Base-by-base conservation (phyloP, 2,888 invertebrate species). In the Palloptera scutellata region DNA sequence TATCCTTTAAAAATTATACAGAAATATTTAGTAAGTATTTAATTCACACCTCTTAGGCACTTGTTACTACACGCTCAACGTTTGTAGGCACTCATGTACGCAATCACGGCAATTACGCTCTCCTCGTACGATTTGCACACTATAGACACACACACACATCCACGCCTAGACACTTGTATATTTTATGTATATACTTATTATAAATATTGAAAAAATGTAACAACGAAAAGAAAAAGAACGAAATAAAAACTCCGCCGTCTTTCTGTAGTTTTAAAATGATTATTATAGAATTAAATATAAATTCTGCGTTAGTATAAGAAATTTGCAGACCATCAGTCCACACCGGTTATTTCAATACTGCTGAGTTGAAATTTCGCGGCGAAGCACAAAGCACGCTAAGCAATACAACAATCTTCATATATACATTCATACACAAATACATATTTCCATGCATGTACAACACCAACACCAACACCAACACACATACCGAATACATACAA, bases 311-410 rank as follows among this genome's bases (percentile, higher is more conserved):
- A 15, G 15, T n/a, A 48, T 48, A 30, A 30, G 42, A 66, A 17
- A 30, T 66, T 66, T 60, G 57, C 61, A 57, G 59, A 61, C 59
- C 57, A 61, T 61, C 63, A 60, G 55, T 64, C 64, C 43, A 64
- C 68, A 68, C 64, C 68, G 68, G 68, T 64, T 68, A 62, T 57
- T 68, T 68, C 62, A 68, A 54, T 60, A 68, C 68, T 68, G 57
- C 17, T 60, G 61, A 64, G 54, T 68, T 60, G 57, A 54, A 64
- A 55, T 64, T 67, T 68, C 61, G 68, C 64, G 55, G 52, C 59
- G 54, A 62, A 67, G 62, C 60, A 60, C 52, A 64, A 45, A 45
- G 62, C 53, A 17, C 41, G 58, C 40, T 1, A 40, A 43, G 45
- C 61, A 52, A 48, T 20, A 63, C 19, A 63, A 51, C 20, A 4